Evolutionary conservation across 2,888 invertebrate species (phyloP).

Genomic region (Ochropacha duplaris): DNA sequence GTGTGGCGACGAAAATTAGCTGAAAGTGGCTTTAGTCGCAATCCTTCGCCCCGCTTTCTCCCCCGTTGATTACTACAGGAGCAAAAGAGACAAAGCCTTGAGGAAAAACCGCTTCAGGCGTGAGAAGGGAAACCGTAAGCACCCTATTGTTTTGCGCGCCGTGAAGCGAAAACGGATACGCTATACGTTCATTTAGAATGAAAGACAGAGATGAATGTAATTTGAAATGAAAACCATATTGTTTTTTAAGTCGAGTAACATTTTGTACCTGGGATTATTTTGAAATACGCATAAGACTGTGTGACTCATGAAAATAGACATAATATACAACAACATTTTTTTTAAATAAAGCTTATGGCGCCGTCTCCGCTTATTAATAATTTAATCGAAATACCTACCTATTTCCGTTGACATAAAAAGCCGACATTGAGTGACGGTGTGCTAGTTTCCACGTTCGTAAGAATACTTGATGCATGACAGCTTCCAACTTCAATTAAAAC

Average conservation of each 20-base stretch:
- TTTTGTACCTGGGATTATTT: not conserved
- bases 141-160: slow-evolving; percentile 79
- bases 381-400: not conserved
- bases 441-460: not conserved
- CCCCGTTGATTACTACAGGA: slow-evolving; percentile 21
- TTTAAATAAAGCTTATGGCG: no score
- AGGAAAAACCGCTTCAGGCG: slow-evolving; percentile 74
- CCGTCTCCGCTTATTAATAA: no score
- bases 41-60: slow-evolving; percentile 48
- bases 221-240: slow-evolving; percentile 60
- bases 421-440: not conserved
- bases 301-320: no score
- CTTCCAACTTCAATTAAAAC: slow-evolving; percentile 7
- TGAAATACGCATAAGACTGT: not conserved
- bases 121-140: slow-evolving; percentile 72
- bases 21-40: slow-evolving; percentile 70
- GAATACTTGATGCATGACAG: slow-evolving; percentile 9
- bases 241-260: slow-evolving; percentile 16
- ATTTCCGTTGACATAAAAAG: not conserved
- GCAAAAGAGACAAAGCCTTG: slow-evolving; percentile 46
- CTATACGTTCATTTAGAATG: slow-evolving; percentile 42
- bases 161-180: slow-evolving; percentile 60
- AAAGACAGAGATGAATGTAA: slow-evolving; percentile 52
- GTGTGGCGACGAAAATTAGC: slow-evolving; percentile 75
- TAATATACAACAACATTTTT: no score